Evolutionary conservation across 2,113 vertebrate genomes (phyloP).

Genomic region (Salminus brasiliensis): DNA sequence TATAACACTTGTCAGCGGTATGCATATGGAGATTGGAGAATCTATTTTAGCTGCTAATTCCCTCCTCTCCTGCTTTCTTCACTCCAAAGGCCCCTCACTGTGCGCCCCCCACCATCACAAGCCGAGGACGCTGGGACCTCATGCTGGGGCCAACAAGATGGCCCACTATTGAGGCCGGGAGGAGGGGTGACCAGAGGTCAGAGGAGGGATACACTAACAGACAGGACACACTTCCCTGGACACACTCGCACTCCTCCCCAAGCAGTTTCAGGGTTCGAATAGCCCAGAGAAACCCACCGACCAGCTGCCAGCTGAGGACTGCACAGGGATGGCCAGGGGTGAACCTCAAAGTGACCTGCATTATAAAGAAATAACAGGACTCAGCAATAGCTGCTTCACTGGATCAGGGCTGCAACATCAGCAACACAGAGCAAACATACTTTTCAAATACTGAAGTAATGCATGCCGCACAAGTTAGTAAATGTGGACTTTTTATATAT

Average conservation of each 20-base stretch:
- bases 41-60: constrained; percentile 59
- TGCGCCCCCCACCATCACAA: constrained; percentile 52
- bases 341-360: background rate
- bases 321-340: constrained; percentile 39
- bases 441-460: too few species aligned
- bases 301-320: constrained; percentile 64
- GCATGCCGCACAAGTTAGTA: too few species aligned
- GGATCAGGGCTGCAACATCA: background rate
- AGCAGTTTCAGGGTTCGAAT: constrained; percentile 24
- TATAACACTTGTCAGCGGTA: constrained; percentile 42
- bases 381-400: background rate
- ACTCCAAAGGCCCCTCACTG: constrained; percentile 58
- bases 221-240: constrained; percentile 57
- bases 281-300: constrained; percentile 48
- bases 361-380: background rate
- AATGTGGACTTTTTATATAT: too few species aligned
- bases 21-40: constrained; percentile 55
- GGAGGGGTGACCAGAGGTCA: constrained; percentile 60
- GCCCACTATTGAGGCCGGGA: constrained; percentile 45
- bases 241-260: constrained; percentile 24
- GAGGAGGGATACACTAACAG: constrained; percentile 50
- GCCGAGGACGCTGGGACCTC: constrained; percentile 59
- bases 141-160: constrained; percentile 63
- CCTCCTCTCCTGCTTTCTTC: constrained; percentile 43
- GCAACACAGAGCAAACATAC: background rate